Base-by-base conservation (phyloP, 2,888 invertebrate genomes). In the Panopea generosa region DNA sequence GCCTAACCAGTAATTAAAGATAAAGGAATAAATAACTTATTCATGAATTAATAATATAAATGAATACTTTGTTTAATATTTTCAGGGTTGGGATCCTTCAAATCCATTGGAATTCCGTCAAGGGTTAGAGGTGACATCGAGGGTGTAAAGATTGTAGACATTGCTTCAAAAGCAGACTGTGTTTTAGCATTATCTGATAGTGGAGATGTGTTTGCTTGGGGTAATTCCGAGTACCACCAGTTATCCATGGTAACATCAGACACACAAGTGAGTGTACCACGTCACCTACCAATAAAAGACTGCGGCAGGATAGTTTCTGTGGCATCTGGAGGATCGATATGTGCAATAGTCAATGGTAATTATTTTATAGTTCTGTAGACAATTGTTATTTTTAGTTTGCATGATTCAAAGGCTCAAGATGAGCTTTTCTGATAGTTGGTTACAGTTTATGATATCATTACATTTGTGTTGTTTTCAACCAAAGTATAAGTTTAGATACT, bases 121-220 rank as follows among this genome's bases (percentile, higher is more conserved):
- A 95, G 96, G 1, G 94, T 95, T 77, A 83, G 86, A 57, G 99
- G 98, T 0, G 98, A 98, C 89, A 95, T 98, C 63, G 94, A 95
- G 59, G 95, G 95, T 20, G 97, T 98, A 93, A 95, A 94, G 75
- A 97, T 99, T 66, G 94, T 96, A 9, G 96, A 97, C 92, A 90
- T 99, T 0, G 94, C 97, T 0, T 96, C 96, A 55, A 94, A 95
- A 47, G 96, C 95, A 0, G 98, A 98, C 92, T 97, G 97, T 92
- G 96, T 97, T 16, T 92, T 99, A 77, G 99, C 98, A 9, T 92
- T 98, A 29, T 80, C 85, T 96, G 97, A 97, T 81, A 95, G 95
- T 86, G 98, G 98, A 2, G 96, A 98, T 87, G 94, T 98, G 1
- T 99, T 98, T 93, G 99, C 98, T 0, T 99, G 99, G 98, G 99